Conservation (phyloP, 2,113 vertebrate genomes). For the Aix galericulata region DNA sequence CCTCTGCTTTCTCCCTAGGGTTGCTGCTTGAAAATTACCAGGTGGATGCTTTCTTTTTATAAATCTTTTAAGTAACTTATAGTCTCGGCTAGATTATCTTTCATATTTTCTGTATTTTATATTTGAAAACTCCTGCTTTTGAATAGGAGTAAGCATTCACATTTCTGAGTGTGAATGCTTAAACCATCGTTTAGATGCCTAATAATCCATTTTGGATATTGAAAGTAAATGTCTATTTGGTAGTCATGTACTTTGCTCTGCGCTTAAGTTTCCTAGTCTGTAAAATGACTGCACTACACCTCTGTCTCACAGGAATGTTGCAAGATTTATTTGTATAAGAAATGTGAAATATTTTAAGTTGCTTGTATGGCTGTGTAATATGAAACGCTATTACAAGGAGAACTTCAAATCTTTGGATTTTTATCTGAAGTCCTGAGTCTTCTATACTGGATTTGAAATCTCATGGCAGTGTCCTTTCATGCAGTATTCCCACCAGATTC, state of each 20-base stretch:
- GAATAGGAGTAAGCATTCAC: background rate
- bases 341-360: background rate
- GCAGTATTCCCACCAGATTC: background rate
- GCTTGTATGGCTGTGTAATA: background rate
- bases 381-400: background rate
- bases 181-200: background rate
- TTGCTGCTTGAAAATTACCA: background rate
- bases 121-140: background rate
- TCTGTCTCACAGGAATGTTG: background rate
- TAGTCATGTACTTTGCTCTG: background rate
- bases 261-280: conserved; percentile 9
- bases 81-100: background rate
- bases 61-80: background rate
- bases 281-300: background rate
- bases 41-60: background rate
- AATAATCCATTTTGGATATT: background rate
- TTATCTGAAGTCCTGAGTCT: background rate
- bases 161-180: background rate
- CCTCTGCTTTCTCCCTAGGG: background rate
- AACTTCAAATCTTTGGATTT: background rate
- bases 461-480: background rate
- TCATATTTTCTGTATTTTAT: background rate
- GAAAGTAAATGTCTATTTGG: conserved; percentile 2
- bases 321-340: background rate
- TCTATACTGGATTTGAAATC: background rate